phyloP scores from a whole-genome alignment of 2,113 vertebrate genomes.

The Ameiurus melas region DNA sequence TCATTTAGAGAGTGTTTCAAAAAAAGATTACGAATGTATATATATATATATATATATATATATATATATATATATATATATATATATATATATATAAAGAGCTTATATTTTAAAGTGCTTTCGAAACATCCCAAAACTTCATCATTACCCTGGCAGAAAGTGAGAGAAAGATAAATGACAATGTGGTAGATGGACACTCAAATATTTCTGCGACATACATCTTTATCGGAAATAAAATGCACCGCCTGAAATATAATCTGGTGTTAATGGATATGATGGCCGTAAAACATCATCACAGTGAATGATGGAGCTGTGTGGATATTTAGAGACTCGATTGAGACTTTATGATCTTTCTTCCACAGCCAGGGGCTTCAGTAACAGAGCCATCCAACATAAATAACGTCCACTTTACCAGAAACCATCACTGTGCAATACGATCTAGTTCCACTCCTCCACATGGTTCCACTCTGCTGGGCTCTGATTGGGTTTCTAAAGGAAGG shows the following conservation, averaged over 20 bases:
- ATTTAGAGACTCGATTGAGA: conserved; percentile 14
- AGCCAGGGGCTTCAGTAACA: conserved; percentile 27
- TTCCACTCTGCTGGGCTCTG: conserved; percentile 21
- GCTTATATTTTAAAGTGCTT: neutral
- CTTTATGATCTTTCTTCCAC: conserved; percentile 13
- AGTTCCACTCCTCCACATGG: conserved; percentile 23
- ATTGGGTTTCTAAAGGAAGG: conserved; percentile 29
- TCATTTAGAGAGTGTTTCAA: neutral
- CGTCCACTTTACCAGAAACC: conserved; percentile 38
- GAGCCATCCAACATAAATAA: conserved; percentile 37
- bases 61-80: neutral
- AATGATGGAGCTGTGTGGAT: conserved; percentile 25
- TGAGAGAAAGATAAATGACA: neutral
- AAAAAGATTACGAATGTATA: neutral
- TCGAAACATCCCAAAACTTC: neutral
- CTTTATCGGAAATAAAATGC: conserved; percentile 10
- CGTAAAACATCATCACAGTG: conserved; percentile 5
- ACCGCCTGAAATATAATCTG: conserved; percentile 4
- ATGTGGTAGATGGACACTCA: neutral
- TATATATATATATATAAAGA: too few species aligned
- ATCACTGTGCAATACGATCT: conserved; percentile 27
- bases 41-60: too few species aligned
- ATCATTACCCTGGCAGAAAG: neutral
- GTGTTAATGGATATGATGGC: conserved; percentile 9
- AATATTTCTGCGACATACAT: neutral